A percentile compares a stretch with the other conserved stretches of the same genome.
phyloP scores from a whole-genome alignment of 2,888 invertebrate species.

The Geotrupes spiniger region DNA sequence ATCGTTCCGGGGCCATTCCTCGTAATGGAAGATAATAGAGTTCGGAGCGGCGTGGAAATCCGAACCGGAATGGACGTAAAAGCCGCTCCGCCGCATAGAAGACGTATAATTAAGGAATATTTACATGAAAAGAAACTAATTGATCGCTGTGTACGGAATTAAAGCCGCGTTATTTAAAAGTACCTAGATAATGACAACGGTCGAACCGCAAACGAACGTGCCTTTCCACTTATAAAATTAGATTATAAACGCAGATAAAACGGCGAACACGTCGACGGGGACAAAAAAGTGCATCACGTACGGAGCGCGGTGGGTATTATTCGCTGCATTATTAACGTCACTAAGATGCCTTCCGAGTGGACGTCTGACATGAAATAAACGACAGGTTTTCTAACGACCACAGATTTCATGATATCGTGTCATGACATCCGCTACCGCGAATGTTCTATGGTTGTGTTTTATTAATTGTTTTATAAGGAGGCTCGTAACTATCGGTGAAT shows the following conservation, averaged over 20 bases:
- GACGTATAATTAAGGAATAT: slow-evolving; percentile 4
- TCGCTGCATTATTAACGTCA: slow-evolving; percentile 22
- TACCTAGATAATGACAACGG: background rate
- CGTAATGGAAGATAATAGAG: slow-evolving; percentile 1
- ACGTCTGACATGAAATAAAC: slow-evolving; percentile 20
- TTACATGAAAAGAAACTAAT: slow-evolving; percentile 4
- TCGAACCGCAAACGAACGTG: slow-evolving; percentile 4
- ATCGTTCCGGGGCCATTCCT: too few species aligned
- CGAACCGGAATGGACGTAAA: background rate
- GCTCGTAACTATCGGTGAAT: too few species aligned
- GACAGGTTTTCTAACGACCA: slow-evolving; percentile 18
- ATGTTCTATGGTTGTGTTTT: too few species aligned
- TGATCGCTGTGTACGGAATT: background rate
- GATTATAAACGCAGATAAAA: slow-evolving; percentile 7
- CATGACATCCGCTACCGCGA: slow-evolving; percentile 20
- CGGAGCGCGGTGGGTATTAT: slow-evolving; percentile 13
- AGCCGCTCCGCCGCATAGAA: background rate
- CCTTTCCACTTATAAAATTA: slow-evolving; percentile 6
- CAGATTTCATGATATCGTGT: slow-evolving; percentile 17
- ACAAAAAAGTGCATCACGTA: slow-evolving; percentile 17
- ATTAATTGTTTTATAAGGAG: too few species aligned
- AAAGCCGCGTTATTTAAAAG: background rate
- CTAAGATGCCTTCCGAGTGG: slow-evolving; percentile 15
- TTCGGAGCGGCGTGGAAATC: background rate
- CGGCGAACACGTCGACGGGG: slow-evolving; percentile 1